Evolutionary conservation across 2,113 vertebrate genomes (phyloP).

Genomic region (Malaclemys terrapin): DNA sequence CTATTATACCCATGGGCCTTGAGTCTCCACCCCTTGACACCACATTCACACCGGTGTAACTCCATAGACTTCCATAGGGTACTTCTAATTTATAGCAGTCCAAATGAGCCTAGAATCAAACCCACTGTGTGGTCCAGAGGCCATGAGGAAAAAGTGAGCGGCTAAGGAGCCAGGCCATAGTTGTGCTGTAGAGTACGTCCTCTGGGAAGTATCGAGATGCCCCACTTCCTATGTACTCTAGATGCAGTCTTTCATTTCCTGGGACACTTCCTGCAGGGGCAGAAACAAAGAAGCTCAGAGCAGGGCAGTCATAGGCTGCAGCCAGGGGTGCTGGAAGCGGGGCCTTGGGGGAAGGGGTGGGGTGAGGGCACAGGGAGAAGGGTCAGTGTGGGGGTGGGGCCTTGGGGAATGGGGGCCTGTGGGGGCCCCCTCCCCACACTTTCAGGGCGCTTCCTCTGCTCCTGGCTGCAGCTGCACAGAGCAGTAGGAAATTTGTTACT

Average conservation of each 20-base stretch:
- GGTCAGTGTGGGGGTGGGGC: too few species aligned
- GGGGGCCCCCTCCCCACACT: too few species aligned
- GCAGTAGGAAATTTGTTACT: not conserved
- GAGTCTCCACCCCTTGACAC: not conserved
- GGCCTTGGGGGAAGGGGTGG: too few species aligned
- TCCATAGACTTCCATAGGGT: not conserved
- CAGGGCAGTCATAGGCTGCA: not conserved
- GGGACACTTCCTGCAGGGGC: too few species aligned
- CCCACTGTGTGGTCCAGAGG: too few species aligned
- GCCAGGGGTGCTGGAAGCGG: too few species aligned
- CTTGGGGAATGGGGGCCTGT: too few species aligned
- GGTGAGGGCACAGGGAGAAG: too few species aligned
- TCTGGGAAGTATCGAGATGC: not conserved
- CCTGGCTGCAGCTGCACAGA: too few species aligned
- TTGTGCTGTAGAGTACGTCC: not conserved
- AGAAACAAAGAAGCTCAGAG: not conserved
- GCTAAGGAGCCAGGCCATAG: not conserved
- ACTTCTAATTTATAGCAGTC: fast-evolving
- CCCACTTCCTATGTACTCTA: too few species aligned
- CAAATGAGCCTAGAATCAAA: fast-evolving
- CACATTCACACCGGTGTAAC: fast-evolving
- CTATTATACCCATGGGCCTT: not conserved
- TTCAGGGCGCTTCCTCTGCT: too few species aligned
- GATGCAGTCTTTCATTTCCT: not conserved
- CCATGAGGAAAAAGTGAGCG: not conserved